Base-by-base conservation (phyloP, 2,888 invertebrate species). In the Anarsia innoxiella region DNA sequence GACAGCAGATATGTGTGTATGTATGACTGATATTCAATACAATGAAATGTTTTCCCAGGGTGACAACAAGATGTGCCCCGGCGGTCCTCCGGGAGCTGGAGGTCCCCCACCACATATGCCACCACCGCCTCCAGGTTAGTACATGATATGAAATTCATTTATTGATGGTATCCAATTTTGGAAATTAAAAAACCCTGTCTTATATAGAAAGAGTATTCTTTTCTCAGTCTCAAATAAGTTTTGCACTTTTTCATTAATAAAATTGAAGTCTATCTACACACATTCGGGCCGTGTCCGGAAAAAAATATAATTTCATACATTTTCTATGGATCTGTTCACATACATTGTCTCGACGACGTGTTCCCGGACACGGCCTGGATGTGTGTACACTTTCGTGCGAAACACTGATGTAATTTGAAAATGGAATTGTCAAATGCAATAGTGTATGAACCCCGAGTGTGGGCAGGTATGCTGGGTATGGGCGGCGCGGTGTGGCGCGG, bases 31-130 rank as follows among this genome's bases (percentile, higher is more conserved):
- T 25, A 25, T 26, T 26, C 5, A 12, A 26, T 5, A 12, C 11
- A 26, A 10, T n/a, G 4, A 9, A 2, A 12, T 2, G 13, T 1
- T 23, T 23, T 9, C 6, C 10, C 23, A 23, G 32, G 23, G 32
- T 5, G 32, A 23, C 32, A 23, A 23, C 32, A 23, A 23, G n/a
- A 23, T 29, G 30, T 12, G 14, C 40, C 3, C 66, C 23, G 14
- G 16, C 1, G 32, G 32, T 12, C 1, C 32, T 16, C 6, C 31
- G 57, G 14, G n/a, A n/a, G n/a, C n/a, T n/a, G n/a, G n/a, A n/a
- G n/a, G n/a, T n/a, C n/a, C n/a, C n/a, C 65, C 59, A 16, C 50
- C 65, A 66, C 67, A 60, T 45, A 67, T 74, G 45, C 75, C 59
- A 49, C 67, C 69, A 23, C 75, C 72, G 29, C 78, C 76, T 2